These are phyloP conservation scores for Drosophila stalkeri DNA, from an alignment of 2,888 invertebrate genomes.

Conservation along the genomic window DNA sequence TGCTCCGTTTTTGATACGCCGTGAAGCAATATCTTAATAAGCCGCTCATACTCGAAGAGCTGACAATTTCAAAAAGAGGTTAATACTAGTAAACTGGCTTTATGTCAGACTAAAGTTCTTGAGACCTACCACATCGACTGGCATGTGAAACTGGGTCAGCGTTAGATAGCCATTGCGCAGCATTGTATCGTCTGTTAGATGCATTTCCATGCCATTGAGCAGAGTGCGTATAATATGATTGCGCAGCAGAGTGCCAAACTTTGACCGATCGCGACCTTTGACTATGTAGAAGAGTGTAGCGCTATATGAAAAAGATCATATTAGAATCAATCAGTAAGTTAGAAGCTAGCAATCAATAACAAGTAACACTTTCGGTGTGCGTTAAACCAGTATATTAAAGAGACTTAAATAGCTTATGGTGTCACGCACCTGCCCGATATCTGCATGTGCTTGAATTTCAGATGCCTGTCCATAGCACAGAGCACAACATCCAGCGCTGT, in stretches of 20 bases:
- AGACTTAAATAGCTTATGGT: background rate
- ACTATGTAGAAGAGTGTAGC: slow-evolving; percentile 98
- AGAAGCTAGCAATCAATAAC: background rate
- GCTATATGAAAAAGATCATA: slow-evolving; percentile 85
- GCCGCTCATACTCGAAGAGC: slow-evolving; percentile 95
- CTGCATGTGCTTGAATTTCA: slow-evolving; percentile 95
- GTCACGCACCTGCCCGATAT: slow-evolving; percentile 92
- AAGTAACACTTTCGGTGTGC: background rate
- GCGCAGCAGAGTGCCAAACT: slow-evolving; percentile 90
- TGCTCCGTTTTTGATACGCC: slow-evolving; percentile 93
- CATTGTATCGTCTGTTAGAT: slow-evolving; percentile 95
- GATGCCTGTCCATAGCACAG: slow-evolving; percentile 95
- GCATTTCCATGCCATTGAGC: slow-evolving; percentile 95
- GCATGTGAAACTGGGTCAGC: slow-evolving; percentile 97
- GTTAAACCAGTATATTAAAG: background rate
- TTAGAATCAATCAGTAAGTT: background rate
- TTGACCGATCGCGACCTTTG: slow-evolving; percentile 92
- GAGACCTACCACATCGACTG: slow-evolving; percentile 92
- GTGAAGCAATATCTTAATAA: slow-evolving; percentile 93
- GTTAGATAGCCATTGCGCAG: slow-evolving; percentile 98
- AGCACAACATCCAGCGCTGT: slow-evolving; percentile 93
- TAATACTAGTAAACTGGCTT: background rate
- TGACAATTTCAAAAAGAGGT: slow-evolving; percentile 82
- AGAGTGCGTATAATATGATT: slow-evolving; percentile 92
- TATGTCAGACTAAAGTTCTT: slow-evolving; percentile 58